Conservation (phyloP, 2,113 vertebrate genomes). For the Boleophthalmus pectinirostris region DNA sequence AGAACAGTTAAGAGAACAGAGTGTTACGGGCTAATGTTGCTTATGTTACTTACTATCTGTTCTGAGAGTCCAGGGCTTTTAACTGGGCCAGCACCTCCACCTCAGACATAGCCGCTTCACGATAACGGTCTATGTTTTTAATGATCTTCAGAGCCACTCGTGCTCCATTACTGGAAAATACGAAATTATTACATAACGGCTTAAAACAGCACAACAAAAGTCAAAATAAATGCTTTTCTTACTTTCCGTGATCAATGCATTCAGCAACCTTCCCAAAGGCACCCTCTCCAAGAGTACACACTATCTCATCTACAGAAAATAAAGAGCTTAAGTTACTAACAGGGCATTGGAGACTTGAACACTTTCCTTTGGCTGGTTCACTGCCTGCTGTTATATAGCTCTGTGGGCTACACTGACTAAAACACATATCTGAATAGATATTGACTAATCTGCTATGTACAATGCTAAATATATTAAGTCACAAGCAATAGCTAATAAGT, state of each 20-base stretch:
- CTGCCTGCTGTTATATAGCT: slow-evolving; percentile 52
- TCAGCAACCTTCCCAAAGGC: slow-evolving; percentile 98
- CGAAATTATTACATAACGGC: not conserved
- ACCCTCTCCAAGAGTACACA: slow-evolving; percentile 95
- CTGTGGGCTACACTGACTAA: slow-evolving; percentile 38
- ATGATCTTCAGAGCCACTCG: slow-evolving; percentile 97
- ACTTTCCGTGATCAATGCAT: slow-evolving; percentile 90
- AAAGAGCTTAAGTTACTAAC: slow-evolving; percentile 72
- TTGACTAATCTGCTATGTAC: slow-evolving; percentile 28
- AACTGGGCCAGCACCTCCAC: slow-evolving; percentile 92
- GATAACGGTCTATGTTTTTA: slow-evolving; percentile 96
- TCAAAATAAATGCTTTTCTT: slow-evolving; percentile 44
- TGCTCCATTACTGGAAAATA: slow-evolving; percentile 73
- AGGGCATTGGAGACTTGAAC: slow-evolving; percentile 31
- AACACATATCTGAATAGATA: slow-evolving; percentile 39
- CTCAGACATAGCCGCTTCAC: slow-evolving; percentile 94
- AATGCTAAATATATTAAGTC: slow-evolving; percentile 46
- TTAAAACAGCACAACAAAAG: not conserved
- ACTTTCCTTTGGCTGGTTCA: slow-evolving; percentile 53
- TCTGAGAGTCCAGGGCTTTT: slow-evolving; percentile 85
- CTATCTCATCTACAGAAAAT: slow-evolving; percentile 93
- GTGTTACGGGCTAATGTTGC: not conserved
- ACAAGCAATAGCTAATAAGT: slow-evolving; percentile 49
- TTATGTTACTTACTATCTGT: slow-evolving; percentile 68
- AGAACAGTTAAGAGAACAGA: not conserved